Evolutionary conservation across 2,797 vertebrate genomes (phyloP).

Genomic region (Falco peregrinus): DNA sequence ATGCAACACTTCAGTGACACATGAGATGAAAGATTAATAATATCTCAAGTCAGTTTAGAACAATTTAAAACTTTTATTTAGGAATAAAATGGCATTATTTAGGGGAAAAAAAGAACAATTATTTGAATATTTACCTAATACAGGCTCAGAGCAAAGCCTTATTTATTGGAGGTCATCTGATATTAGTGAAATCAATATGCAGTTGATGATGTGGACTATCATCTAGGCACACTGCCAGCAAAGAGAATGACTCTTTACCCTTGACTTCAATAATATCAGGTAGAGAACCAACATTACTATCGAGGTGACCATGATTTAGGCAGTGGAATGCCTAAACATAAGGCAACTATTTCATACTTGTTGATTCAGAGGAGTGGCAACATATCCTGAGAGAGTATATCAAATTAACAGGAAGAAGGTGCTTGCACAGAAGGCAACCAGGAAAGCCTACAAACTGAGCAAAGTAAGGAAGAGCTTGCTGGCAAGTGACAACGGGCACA

Average conservation of each 20-base stretch:
- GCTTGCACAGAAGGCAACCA: background rate
- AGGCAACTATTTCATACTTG: background rate
- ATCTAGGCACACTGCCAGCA: background rate
- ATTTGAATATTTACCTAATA: background rate
- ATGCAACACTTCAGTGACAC: background rate
- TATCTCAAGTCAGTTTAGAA: background rate
- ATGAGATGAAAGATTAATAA: background rate
- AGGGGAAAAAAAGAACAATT: background rate
- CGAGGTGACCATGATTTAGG: background rate
- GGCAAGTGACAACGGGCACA: background rate
- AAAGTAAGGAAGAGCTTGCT: background rate
- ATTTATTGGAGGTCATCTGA: background rate
- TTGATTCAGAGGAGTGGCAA: background rate
- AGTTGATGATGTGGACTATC: background rate
- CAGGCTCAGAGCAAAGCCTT: background rate
- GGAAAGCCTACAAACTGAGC: background rate
- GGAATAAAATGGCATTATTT: background rate
- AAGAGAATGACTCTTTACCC: background rate
- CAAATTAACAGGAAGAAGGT: background rate
- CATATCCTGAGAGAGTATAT: background rate
- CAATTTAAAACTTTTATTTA: background rate
- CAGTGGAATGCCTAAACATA: background rate
- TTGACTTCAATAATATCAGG: background rate
- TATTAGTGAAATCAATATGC: background rate
- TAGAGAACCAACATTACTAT: background rate